Percentiles rank a stretch among this genome's conserved stretches.
These are phyloP conservation scores for Caenorhabditis sp. DNA, from an alignment of 2,888 invertebrate genomes.

Conservation along the genomic window DNA sequence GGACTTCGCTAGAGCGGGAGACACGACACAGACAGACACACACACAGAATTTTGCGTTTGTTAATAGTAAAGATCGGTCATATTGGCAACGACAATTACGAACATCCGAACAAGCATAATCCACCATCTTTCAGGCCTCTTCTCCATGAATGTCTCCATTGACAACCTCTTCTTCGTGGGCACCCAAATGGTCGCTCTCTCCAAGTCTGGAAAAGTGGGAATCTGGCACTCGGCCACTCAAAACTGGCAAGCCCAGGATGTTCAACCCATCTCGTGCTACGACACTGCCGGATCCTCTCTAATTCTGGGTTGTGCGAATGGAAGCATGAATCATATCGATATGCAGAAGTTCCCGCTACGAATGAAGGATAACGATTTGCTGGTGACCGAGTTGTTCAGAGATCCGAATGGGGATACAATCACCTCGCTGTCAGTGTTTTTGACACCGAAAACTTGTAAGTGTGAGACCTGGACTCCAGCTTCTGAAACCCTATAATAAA, in stretches of 20 bases:
- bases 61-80: too few relatives aligned
- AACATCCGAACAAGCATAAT: not conserved
- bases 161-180: constrained; percentile 98
- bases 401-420: constrained; percentile 97
- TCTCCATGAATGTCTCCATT: constrained; percentile 88
- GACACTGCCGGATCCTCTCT: constrained; percentile 95
- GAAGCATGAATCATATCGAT: constrained; percentile 87
- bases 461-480: constrained; percentile 78
- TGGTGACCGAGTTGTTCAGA: constrained; percentile 94
- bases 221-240: constrained; percentile 99
- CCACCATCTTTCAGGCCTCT: constrained; percentile 41
- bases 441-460: constrained; percentile 99
- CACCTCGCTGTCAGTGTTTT: constrained; percentile 97
- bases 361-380: constrained; percentile 98
- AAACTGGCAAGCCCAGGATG: constrained; percentile 94
- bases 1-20: too few relatives aligned
- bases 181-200: constrained; percentile 96
- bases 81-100: too few relatives aligned
- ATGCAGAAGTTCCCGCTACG: constrained; percentile 95
- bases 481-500: not conserved
- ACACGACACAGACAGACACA: too few relatives aligned
- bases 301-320: constrained; percentile 95
- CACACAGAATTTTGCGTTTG: too few relatives aligned
- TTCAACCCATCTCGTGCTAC: constrained; percentile 95
- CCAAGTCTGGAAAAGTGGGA: constrained; percentile 94